Percentiles rank a stretch among this genome's conserved stretches.
Conservation (phyloP, 2,888 invertebrate genomes). For the Lasioglossum malachurum region DNA sequence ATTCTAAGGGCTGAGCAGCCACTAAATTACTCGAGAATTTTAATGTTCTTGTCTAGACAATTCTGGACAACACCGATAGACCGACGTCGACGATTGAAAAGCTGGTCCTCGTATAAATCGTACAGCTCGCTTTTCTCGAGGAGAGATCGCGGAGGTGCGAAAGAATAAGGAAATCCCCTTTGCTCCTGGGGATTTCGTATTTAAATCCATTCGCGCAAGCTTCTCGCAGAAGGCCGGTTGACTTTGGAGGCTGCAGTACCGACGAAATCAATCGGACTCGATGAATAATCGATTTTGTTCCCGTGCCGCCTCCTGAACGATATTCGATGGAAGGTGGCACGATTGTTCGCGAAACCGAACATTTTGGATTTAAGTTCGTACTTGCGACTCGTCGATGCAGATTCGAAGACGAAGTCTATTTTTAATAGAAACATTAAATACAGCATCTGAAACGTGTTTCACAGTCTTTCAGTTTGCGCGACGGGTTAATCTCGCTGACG, state of each 20-base stretch:
- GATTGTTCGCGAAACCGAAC: background rate
- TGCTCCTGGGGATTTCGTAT: background rate
- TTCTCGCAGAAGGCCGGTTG: background rate
- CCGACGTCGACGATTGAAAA: background rate
- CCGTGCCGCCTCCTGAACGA: background rate
- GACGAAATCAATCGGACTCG: background rate
- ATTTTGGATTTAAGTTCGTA: background rate
- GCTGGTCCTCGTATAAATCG: background rate
- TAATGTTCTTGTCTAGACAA: too few relatives aligned
- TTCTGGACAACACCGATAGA: background rate
- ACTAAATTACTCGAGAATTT: too few relatives aligned
- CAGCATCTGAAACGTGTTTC: background rate
- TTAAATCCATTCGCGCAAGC: conserved; percentile 5
- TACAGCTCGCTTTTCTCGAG: background rate
- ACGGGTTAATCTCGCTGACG: background rate
- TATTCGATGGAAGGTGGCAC: background rate
- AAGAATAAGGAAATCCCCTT: background rate
- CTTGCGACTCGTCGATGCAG: background rate
- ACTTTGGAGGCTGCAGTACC: background rate
- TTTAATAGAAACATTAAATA: background rate
- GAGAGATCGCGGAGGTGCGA: background rate
- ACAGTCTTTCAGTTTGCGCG: background rate
- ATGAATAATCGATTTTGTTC: conserved; percentile 11
- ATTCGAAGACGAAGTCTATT: background rate
- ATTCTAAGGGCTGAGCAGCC: too few relatives aligned